A percentile compares a stretch with the other conserved stretches of the same genome.
phyloP scores from a whole-genome alignment of 1,140 invertebrate genomes.

The Caerostris darwini region DNA sequence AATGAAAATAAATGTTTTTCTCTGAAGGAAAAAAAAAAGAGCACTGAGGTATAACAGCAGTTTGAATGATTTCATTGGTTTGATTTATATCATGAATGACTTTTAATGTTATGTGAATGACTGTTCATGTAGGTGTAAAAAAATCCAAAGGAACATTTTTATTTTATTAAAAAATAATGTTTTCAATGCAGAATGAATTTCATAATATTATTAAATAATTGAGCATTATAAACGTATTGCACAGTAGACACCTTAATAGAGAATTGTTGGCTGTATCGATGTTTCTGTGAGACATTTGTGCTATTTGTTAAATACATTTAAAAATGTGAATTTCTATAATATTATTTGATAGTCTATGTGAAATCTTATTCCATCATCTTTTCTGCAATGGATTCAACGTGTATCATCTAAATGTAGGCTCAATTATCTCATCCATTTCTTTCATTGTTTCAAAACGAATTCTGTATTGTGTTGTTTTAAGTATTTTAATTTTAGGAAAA shows the following conservation, averaged over 20 bases:
- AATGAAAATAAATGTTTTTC: too few relatives aligned
- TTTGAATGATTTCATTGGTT: not conserved
- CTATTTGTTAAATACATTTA: conserved; percentile 2
- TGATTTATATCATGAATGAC: not conserved
- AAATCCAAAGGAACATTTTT: not conserved
- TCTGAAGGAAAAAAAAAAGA: too few relatives aligned
- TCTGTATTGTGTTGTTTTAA: not conserved
- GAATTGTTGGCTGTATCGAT: not conserved
- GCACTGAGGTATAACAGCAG: too few relatives aligned
- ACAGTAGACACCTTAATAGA: not conserved
- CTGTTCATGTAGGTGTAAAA: not conserved
- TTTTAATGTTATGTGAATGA: not conserved
- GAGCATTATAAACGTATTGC: not conserved
- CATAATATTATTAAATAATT: not conserved
- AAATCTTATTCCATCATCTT: not conserved
- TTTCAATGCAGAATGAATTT: not conserved
- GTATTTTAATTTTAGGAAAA: too few relatives aligned
- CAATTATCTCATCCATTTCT: not conserved
- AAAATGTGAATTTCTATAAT: not conserved
- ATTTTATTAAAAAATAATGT: not conserved
- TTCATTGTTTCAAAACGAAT: not conserved
- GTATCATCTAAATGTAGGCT: not conserved
- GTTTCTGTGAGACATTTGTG: not conserved
- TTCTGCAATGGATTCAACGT: not conserved
- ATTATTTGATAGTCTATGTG: not conserved